Conservation (phyloP, 2,888 invertebrate species). For the Drosophila nr. medialis region DNA sequence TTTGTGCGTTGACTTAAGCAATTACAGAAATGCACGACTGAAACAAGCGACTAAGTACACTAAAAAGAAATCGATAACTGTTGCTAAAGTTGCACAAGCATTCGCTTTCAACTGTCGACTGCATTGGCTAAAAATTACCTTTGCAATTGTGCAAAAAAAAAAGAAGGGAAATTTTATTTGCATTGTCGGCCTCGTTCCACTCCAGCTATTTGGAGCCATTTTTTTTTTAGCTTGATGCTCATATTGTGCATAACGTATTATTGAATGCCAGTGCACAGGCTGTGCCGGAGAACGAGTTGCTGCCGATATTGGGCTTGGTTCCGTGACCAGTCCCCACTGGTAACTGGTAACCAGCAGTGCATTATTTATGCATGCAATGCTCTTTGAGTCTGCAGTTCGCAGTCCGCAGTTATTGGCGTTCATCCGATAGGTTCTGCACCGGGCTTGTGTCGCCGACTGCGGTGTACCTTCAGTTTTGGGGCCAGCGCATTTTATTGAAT, state of each 20-base stretch:
- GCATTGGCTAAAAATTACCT: constrained; percentile 57
- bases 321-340: constrained; percentile 19
- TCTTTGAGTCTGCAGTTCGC: constrained; percentile 70
- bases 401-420: constrained; percentile 67
- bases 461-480: constrained; percentile 52
- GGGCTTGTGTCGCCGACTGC: constrained; percentile 38
- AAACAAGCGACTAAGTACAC: constrained; percentile 35
- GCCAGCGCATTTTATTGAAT: constrained; percentile 69
- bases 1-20: constrained; percentile 41
- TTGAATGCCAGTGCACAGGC: constrained; percentile 48
- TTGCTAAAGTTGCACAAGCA: constrained; percentile 15
- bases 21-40: constrained; percentile 39
- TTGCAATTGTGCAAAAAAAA: constrained; percentile 40
- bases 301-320: constrained; percentile 2
- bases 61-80: constrained; percentile 27
- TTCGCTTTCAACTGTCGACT: constrained; percentile 43
- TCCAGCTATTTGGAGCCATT: constrained; percentile 29
- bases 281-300: constrained; percentile 11
- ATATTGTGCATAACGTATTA: constrained; percentile 55
- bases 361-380: constrained; percentile 79
- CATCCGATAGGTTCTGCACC: constrained; percentile 42
- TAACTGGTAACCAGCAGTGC: constrained; percentile 32
- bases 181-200: constrained; percentile 57
- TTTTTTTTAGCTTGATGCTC: neutral
- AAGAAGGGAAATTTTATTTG: constrained; percentile 55